Conservation (phyloP, 2,113 vertebrate species). For the Glaucomys volans region DNA sequence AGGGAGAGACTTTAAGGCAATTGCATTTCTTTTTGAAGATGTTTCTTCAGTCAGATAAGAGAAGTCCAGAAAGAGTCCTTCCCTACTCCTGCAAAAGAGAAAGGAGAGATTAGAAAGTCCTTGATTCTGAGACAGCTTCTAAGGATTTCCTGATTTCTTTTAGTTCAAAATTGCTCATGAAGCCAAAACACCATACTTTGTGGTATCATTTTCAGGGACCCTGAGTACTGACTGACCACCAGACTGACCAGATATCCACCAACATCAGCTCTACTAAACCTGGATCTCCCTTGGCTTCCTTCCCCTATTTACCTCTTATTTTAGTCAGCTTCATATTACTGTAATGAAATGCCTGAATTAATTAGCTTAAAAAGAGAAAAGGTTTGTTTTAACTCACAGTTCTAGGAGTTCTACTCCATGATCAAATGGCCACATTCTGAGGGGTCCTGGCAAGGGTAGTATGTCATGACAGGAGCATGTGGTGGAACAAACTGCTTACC, state of each 20-base stretch:
- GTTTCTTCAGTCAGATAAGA: not conserved
- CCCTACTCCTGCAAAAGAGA: not conserved
- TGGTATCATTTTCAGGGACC: not conserved
- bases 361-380: not conserved
- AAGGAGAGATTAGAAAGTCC: not conserved
- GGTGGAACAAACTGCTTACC: fast-evolving
- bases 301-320: not conserved
- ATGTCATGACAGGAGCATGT: not conserved
- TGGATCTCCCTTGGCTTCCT: fast-evolving
- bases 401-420: not conserved
- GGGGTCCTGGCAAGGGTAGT: not conserved
- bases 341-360: not conserved
- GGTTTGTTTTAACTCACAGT: not conserved
- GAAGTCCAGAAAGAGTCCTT: not conserved
- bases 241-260: not conserved
- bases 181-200: not conserved
- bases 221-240: not conserved
- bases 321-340: not conserved
- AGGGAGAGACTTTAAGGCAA: not conserved
- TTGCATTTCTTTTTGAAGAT: not conserved
- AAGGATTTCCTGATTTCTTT: not conserved
- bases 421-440: not conserved
- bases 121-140: not conserved
- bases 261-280: not conserved
- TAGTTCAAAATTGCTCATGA: not conserved